Evolutionary conservation across 1,140 invertebrate genomes (phyloP), one percentile per base, ranked within the genome.

Genomic region (Drosophila hydei): DNA sequence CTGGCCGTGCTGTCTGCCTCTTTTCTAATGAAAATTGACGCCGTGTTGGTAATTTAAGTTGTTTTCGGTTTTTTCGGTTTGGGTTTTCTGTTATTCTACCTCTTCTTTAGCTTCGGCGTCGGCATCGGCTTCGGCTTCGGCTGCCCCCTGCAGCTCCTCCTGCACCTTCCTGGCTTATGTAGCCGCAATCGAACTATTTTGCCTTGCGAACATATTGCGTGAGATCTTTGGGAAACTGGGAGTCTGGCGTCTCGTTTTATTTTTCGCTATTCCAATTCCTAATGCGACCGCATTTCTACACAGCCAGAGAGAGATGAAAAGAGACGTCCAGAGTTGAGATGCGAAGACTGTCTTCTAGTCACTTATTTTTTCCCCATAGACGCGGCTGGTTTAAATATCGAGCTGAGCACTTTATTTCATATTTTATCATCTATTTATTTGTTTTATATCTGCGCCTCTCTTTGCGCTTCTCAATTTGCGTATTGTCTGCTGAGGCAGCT

Each of bases 21-120:
- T 63, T 83, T 88, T 88, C 79, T 88, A 88, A 89, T 88, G 83
- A 89, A 88, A 88, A 89, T 81, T 88, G 84, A 88, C 84, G 83
- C 83, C 79, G 81, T 75, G 78, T 64, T 81, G 78, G 81, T 87
- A 87, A 87, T 78, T 87, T 88, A 75, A 87, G 81, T 87, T 87
- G 74, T 87, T 87, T 87, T 87, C 68, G 75, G 63, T 72, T 72
- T 65, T 71, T 48, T 38, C 21, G 40, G 50, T 88, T 88, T 58
- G 63, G 51, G 18, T 42, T 65, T 75, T 71, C 73, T 68, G 47
- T 60, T 72, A 12, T 75, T 60, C 36, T 47, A 43, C 25, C 27
- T 60, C 50, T 43, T 51, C 14, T 30, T 51, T 14, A 14, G 12
- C n/a, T 11, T 12, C 19, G 9, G 19, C 43, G 21, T 33, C 30